Conservation (phyloP, 1,140 invertebrate species). For the Megalopta genalis region DNA sequence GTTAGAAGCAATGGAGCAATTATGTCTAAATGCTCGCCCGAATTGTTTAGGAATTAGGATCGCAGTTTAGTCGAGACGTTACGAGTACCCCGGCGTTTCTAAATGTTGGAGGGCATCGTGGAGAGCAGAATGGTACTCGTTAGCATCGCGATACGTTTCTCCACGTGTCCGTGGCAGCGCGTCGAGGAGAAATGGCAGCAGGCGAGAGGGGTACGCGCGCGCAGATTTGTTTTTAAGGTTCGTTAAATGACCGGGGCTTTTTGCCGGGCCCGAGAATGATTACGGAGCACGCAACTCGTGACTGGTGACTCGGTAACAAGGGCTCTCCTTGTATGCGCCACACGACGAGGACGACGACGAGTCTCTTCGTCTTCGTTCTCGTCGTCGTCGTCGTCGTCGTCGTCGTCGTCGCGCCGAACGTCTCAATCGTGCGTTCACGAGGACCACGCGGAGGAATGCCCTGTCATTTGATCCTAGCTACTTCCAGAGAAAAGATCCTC, state of each 20-base stretch:
- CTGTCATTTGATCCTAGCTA: conserved; percentile 30
- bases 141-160: conserved; percentile 36
- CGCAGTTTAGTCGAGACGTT: too few relatives aligned
- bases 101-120: too few relatives aligned
- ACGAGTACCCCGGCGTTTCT: too few relatives aligned
- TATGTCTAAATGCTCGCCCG: too few relatives aligned
- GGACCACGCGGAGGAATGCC: conserved; percentile 46
- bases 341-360: conserved; percentile 12
- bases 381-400: conserved; percentile 4
- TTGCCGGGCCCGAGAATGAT: conserved; percentile 49
- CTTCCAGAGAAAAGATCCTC: too few relatives aligned
- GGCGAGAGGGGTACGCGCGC: not conserved
- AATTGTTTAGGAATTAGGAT: too few relatives aligned
- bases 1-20: too few relatives aligned
- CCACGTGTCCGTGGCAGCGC: conserved; percentile 16
- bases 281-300: conserved; percentile 46
- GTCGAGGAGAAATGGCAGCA: conserved; percentile 5
- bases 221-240: conserved; percentile 42
- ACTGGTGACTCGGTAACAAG: conserved; percentile 59
- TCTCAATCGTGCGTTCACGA: conserved; percentile 63
- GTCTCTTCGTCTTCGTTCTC: too few relatives aligned
- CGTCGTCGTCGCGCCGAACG: conserved; percentile 40
- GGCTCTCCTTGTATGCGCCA: conserved; percentile 56
- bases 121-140: conserved; percentile 9
- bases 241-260: conserved; percentile 54